Percentiles rank a stretch among this genome's conserved stretches.
Conservation (phyloP, 1,140 invertebrate species). For the Elymnias hypermnestra region DNA sequence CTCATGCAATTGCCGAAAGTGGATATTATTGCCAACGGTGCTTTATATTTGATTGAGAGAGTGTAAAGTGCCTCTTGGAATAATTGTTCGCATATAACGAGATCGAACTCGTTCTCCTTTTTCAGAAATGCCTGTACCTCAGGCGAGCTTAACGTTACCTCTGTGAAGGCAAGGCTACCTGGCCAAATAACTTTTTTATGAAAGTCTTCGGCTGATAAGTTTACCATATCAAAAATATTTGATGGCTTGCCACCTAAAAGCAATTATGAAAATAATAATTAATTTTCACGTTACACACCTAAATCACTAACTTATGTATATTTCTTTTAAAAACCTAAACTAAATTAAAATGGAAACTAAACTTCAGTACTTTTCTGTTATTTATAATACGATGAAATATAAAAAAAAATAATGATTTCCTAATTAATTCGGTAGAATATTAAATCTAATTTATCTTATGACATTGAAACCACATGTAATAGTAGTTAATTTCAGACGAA, state of each 20-base stretch:
- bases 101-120: slow-evolving; percentile 68
- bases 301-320: too few relatives aligned
- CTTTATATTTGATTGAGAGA: slow-evolving; percentile 75
- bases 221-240: slow-evolving; percentile 53
- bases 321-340: too few relatives aligned
- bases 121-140: slow-evolving; percentile 65
- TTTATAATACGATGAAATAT: too few relatives aligned
- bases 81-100: slow-evolving; percentile 77
- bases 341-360: too few relatives aligned
- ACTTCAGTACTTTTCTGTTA: too few relatives aligned
- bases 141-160: slow-evolving; percentile 69
- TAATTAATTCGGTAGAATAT: too few relatives aligned
- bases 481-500: too few relatives aligned
- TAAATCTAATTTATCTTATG: too few relatives aligned
- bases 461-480: too few relatives aligned
- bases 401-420: too few relatives aligned
- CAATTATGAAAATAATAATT: too few relatives aligned
- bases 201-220: slow-evolving; percentile 44
- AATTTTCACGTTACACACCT: too few relatives aligned
- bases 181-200: slow-evolving; percentile 54
- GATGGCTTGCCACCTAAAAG: slow-evolving; percentile 38
- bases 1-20: slow-evolving; percentile 76
- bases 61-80: slow-evolving; percentile 77
- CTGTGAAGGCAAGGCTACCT: slow-evolving; percentile 63
- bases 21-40: slow-evolving; percentile 74